phyloP scores from a whole-genome alignment of 2,113 vertebrate genomes.

The Rissa tridactyla region DNA sequence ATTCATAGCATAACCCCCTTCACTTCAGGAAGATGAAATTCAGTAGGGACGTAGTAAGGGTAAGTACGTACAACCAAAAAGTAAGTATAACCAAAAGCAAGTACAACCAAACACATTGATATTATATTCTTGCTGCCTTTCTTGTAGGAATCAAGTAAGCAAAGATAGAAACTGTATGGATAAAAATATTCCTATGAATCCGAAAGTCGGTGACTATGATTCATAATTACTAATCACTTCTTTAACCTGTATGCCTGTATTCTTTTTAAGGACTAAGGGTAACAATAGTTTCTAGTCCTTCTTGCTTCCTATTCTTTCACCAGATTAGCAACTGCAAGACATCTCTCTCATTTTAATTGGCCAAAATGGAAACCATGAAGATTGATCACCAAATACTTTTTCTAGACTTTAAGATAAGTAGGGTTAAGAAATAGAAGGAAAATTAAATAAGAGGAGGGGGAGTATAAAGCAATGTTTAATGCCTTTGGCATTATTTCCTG shows the following conservation, averaged over 20 bases:
- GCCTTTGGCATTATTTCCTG: slow-evolving; percentile 40
- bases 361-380: neutral
- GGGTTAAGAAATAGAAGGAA: neutral
- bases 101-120: neutral
- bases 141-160: neutral
- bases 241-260: neutral
- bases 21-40: neutral
- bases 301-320: neutral
- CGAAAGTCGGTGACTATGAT: neutral
- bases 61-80: too few species aligned
- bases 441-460: neutral
- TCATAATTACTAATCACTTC: neutral
- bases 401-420: neutral
- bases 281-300: neutral
- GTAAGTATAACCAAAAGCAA: too few species aligned
- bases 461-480: neutral
- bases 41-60: neutral
- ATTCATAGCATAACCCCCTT: neutral
- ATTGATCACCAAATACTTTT: neutral
- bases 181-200: neutral
- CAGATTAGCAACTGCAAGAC: neutral
- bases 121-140: neutral
- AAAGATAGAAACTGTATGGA: neutral
- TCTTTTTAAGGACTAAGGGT: neutral
- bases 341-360: neutral